Conservation (phyloP, 2,797 vertebrate species). For the Leuciscus waleckii region DNA sequence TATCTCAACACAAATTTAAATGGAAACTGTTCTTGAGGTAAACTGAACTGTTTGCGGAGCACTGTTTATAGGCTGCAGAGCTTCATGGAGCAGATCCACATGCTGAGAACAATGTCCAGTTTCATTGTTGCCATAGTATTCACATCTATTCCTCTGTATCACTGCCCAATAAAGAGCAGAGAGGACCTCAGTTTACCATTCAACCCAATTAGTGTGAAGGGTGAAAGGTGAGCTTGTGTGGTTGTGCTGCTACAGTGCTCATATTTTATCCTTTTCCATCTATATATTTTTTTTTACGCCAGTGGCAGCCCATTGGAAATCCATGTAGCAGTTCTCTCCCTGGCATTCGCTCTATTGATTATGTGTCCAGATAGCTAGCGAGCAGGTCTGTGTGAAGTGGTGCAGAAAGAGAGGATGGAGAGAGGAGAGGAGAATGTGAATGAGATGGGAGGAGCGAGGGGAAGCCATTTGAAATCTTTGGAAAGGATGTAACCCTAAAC, state of each 20-base stretch:
- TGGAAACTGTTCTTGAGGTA: constrained; percentile 7
- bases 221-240: constrained; percentile 48
- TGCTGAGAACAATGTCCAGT: constrained; percentile 5
- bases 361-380: constrained; percentile 52
- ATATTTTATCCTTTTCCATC: constrained; percentile 43
- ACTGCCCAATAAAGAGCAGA: constrained; percentile 30
- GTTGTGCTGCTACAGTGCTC: constrained; percentile 32
- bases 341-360: constrained; percentile 58
- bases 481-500: background rate
- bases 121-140: constrained; percentile 33
- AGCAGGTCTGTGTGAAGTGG: constrained; percentile 45
- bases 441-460: constrained; percentile 34
- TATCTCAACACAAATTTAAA: background rate
- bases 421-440: constrained; percentile 49
- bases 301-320: constrained; percentile 59
- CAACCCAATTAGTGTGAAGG: constrained; percentile 44
- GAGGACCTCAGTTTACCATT: constrained; percentile 36
- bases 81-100: background rate
- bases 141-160: background rate
- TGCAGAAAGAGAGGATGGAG: constrained; percentile 43
- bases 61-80: constrained; percentile 2
- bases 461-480: constrained; percentile 15
- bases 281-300: constrained; percentile 20
- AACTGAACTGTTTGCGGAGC: background rate
- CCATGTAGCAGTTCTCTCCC: constrained; percentile 57